Conservation (phyloP, 2,888 invertebrate genomes). For the Pinctada fucata region DNA sequence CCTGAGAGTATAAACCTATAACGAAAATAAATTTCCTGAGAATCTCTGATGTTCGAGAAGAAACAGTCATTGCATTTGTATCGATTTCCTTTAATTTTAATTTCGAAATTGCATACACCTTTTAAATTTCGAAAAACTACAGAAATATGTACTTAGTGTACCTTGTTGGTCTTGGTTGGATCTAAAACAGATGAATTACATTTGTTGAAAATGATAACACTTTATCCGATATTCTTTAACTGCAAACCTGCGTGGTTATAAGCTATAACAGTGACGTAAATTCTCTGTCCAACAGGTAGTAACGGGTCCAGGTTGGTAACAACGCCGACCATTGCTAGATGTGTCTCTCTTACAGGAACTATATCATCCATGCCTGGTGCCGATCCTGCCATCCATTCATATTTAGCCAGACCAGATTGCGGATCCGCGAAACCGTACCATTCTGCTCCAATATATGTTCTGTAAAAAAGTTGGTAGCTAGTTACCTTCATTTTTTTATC, state of each 20-base stretch:
- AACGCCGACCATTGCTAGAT: constrained; percentile 31
- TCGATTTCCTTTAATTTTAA: too few relatives aligned
- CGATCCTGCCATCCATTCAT: constrained; percentile 36
- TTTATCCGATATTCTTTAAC: too few relatives aligned
- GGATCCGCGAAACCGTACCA: constrained; percentile 39
- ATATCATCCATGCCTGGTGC: constrained; percentile 26
- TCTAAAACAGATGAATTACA: too few relatives aligned
- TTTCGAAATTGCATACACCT: too few relatives aligned
- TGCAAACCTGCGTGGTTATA: constrained; percentile 44
- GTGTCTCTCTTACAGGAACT: constrained; percentile 9
- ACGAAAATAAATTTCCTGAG: too few relatives aligned
- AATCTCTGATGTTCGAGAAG: too few relatives aligned
- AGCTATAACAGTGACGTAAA: constrained; percentile 50
- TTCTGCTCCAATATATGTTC: constrained; percentile 33
- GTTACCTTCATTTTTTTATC: too few relatives aligned
- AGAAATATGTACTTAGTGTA: too few relatives aligned
- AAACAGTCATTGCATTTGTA: too few relatives aligned
- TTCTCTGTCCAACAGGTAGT: constrained; percentile 37
- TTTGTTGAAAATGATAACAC: too few relatives aligned
- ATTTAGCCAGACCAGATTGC: constrained; percentile 30
- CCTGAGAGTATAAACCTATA: constrained; percentile 38
- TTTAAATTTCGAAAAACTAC: too few relatives aligned
- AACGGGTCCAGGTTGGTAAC: constrained; percentile 14
- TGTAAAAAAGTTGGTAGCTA: constrained; percentile 1
- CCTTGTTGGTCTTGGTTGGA: too few relatives aligned